Evolutionary conservation across 2,113 vertebrate genomes (phyloP), one percentile per base, ranked within the genome.

Genomic region (Corythornis vintsioides): DNA sequence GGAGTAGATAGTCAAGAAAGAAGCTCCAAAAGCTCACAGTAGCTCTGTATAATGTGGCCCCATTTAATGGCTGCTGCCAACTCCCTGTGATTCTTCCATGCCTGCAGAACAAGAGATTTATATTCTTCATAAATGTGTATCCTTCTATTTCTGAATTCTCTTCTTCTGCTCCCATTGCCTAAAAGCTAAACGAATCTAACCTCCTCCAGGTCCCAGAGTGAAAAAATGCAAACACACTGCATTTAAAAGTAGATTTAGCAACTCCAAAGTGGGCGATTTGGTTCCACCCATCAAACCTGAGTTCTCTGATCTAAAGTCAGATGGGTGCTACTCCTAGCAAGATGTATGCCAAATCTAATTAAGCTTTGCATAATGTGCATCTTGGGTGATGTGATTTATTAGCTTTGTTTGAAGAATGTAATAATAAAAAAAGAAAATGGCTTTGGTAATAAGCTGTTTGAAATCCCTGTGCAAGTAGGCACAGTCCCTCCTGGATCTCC

Each of bases 401-500:
- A 96, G 93, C 91, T 89, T 89, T 71, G 94, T 96, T 97, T 97
- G 97, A 97, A 97, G 95, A 93, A 93, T 94, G 92, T 94, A 96
- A 97, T 65, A 78, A 93, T 90, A 97, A 97, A 95, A 97, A 83
- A 86, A 97, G 96, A 97, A 96, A 90, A 89, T 80, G 28, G 69
- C 70, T 91, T 92, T 96, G 91, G 96, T 94, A 97, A 95, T 91
- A 95, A 96, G 94, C 92, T 65, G 92, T 94, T 96, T 97, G 95
- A 88, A 90, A 93, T 95, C 92, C 79, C 89, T 70, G 87, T 94
- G 92, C 95, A 93, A 89, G 94, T 87, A 97, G 93, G 90, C 90
- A 94, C 90, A 93, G 88, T 94, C 87, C 84, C 88, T 96, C 52
- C 94, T 95, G 96, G 88, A 96, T 83, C 88, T 93, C 52, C 52